Evolutionary conservation across 2,113 vertebrate species (phyloP).

Genomic region (Mesocricetus auratus): DNA sequence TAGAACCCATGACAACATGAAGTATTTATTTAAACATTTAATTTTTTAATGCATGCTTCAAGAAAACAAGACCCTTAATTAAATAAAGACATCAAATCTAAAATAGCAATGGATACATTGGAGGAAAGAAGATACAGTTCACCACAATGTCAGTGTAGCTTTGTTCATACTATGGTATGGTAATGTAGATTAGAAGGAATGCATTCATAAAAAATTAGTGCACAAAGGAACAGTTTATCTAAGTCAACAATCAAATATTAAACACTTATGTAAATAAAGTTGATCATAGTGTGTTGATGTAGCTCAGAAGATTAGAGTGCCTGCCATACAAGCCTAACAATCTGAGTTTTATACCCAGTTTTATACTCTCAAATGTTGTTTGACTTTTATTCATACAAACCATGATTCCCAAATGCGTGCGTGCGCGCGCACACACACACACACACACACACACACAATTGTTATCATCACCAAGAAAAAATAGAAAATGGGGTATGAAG

Average conservation of each 20-base stretch:
- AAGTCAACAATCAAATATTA: neutral
- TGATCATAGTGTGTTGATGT: neutral
- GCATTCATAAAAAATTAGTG: neutral
- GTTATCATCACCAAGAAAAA: neutral
- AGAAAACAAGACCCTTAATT: neutral
- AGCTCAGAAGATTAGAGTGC: neutral
- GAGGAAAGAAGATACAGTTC: neutral
- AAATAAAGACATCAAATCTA: neutral
- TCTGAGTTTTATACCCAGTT: neutral
- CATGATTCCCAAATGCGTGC: too few relatives aligned
- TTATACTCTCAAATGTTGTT: neutral
- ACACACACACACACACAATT: neutral
- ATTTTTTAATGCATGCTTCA: neutral
- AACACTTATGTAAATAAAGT: neutral
- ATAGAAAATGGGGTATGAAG: neutral
- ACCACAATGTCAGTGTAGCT: neutral
- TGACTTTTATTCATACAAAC: neutral
- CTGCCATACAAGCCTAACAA: neutral
- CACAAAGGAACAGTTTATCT: neutral
- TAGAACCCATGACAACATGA: neutral
- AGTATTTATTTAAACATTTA: neutral
- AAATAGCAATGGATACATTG: neutral
- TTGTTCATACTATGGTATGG: neutral
- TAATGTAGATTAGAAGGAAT: neutral
- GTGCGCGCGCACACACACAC: accelerated